phyloP scores from a whole-genome alignment of 2,113 vertebrate species.

The Vireo altiloquus region DNA sequence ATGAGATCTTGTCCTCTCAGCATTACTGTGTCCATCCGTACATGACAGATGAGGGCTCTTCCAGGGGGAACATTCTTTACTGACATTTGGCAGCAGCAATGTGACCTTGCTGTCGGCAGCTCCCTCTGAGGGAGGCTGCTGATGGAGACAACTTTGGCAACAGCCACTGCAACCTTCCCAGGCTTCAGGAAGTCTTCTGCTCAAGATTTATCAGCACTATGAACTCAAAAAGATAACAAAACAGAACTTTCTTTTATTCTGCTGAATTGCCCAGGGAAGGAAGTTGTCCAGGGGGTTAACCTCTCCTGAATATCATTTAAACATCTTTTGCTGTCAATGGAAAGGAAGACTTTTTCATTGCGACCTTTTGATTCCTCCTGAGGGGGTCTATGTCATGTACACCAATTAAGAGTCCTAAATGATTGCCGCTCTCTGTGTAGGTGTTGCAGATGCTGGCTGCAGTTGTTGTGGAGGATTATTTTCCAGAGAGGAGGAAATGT shows the following conservation, averaged over 20 bases:
- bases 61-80: accelerated
- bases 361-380: accelerated
- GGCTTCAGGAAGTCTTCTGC: background rate
- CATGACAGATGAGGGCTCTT: background rate
- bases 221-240: background rate
- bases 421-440: background rate
- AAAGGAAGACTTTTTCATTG: background rate
- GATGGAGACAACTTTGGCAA: background rate
- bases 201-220: background rate
- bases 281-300: background rate
- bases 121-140: background rate
- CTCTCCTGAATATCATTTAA: background rate
- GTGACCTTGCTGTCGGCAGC: background rate
- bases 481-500: background rate
- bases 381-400: background rate
- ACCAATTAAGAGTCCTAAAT: background rate
- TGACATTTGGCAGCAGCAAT: background rate
- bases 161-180: background rate
- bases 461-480: background rate
- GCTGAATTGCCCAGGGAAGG: background rate
- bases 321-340: background rate
- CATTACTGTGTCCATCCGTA: accelerated
- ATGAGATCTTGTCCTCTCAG: background rate
- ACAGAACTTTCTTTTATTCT: background rate
- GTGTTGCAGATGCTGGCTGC: background rate